Percentiles rank a stretch among this genome's conserved stretches.
Evolutionary conservation across 1,140 invertebrate genomes (phyloP).

Genomic region (Rhyzopertha dominica): DNA sequence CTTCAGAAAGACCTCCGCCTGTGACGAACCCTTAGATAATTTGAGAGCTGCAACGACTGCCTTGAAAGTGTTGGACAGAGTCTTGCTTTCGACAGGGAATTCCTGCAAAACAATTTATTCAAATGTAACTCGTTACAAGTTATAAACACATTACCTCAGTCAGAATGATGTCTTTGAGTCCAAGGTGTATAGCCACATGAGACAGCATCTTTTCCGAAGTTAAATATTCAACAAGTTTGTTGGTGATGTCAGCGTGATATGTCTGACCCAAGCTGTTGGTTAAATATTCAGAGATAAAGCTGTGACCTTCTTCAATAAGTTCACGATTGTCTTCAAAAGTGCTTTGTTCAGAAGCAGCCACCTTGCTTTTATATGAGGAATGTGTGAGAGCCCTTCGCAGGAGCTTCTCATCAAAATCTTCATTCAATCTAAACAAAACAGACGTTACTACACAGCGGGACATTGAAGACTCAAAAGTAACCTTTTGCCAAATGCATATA

Average conservation of each 20-base stretch:
- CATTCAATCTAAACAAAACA: too few species aligned
- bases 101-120: conserved; percentile 55
- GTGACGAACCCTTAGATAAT: conserved; percentile 54
- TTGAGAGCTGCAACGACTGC: conserved; percentile 79
- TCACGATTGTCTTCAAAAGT: conserved; percentile 57
- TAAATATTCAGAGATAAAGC: conserved; percentile 55
- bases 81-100: conserved; percentile 63
- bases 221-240: conserved; percentile 61
- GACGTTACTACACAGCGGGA: too few species aligned
- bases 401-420: conserved; percentile 68
- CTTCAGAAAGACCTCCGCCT: conserved; percentile 69
- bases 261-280: conserved; percentile 57
- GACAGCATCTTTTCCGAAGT: conserved; percentile 61
- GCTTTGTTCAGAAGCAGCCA: conserved; percentile 57
- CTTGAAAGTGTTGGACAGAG: conserved; percentile 69
- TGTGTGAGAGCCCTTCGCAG: conserved; percentile 75
- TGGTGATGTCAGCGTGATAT: conserved; percentile 64
- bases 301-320: conserved; percentile 61
- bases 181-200: conserved; percentile 66
- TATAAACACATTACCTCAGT: conserved; percentile 55
- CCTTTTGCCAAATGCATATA: conserved; percentile 81
- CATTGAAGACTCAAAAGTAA: too few species aligned
- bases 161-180: conserved; percentile 77
- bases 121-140: conserved; percentile 17
- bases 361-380: conserved; percentile 69